A percentile compares a stretch with the other conserved stretches of the same genome.
phyloP scores from a whole-genome alignment of 2,797 vertebrate genomes.

The Phataginus tetradactyla region DNA sequence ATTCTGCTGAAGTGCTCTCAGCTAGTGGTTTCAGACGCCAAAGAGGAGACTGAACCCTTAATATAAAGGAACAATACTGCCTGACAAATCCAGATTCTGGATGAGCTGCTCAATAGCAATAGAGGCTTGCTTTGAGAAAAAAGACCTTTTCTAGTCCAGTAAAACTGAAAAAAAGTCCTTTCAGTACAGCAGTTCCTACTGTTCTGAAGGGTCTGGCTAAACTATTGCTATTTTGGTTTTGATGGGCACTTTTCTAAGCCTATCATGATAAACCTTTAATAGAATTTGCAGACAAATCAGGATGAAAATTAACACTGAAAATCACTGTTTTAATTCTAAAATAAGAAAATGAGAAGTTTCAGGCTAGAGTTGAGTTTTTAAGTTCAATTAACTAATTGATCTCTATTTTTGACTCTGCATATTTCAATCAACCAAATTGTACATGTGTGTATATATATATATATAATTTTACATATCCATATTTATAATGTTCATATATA shows the following conservation, averaged over 20 bases:
- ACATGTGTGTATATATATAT: not conserved
- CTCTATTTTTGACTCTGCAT: not conserved
- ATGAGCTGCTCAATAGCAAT: not conserved
- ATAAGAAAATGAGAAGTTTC: not conserved
- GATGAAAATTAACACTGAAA: not conserved
- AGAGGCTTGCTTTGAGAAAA: not conserved
- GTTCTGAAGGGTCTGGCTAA: not conserved
- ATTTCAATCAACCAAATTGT: not conserved
- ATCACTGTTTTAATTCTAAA: not conserved
- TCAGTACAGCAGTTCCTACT: not conserved
- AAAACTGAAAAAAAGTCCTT: not conserved
- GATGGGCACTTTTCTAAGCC: not conserved
- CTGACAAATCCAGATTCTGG: not conserved
- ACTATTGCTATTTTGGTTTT: slow-evolving; percentile 26
- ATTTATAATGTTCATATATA: too few relatives aligned
- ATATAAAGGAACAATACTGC: not conserved
- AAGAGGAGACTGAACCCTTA: not conserved
- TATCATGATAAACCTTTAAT: not conserved
- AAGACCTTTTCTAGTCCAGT: not conserved
- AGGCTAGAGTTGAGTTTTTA: not conserved
- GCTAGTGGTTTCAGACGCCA: not conserved
- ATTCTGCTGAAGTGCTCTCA: not conserved
- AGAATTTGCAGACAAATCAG: not conserved
- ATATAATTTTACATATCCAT: too few relatives aligned
- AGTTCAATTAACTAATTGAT: not conserved